Conservation (phyloP, 2,113 vertebrate species). For the Trogon melanurus region DNA sequence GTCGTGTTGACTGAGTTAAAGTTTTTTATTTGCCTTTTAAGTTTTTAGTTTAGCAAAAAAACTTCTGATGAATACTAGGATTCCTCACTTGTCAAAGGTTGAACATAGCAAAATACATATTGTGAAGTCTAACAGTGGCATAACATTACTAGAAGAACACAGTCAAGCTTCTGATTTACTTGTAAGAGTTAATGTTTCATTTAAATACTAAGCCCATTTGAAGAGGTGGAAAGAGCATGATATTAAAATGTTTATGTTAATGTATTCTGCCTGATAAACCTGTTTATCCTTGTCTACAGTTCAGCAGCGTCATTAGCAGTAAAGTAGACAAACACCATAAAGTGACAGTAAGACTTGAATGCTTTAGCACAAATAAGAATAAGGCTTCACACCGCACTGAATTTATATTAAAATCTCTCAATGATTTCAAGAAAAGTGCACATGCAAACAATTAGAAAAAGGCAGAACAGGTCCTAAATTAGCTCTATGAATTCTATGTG, state of each 20-base stretch:
- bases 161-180: background rate
- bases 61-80: background rate
- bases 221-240: background rate
- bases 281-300: slow-evolving; percentile 11
- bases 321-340: slow-evolving; percentile 44
- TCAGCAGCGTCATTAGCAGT: slow-evolving; percentile 18
- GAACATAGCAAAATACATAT: background rate
- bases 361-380: background rate
- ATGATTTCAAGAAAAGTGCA: background rate
- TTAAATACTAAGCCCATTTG: background rate
- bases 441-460: background rate
- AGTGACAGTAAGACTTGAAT: background rate
- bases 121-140: background rate
- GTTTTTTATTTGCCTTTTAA: background rate
- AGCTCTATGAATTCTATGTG: background rate
- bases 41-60: background rate
- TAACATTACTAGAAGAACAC: background rate
- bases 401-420: background rate
- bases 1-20: background rate
- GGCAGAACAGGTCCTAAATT: background rate
- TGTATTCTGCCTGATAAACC: background rate
- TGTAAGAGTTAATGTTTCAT: background rate
- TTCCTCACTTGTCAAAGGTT: background rate
- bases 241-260: background rate
- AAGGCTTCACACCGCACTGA: background rate